A percentile compares a stretch with the other conserved stretches of the same genome.
Conservation (phyloP, 2,113 vertebrate species). For the Odocoileus hemionus region DNA sequence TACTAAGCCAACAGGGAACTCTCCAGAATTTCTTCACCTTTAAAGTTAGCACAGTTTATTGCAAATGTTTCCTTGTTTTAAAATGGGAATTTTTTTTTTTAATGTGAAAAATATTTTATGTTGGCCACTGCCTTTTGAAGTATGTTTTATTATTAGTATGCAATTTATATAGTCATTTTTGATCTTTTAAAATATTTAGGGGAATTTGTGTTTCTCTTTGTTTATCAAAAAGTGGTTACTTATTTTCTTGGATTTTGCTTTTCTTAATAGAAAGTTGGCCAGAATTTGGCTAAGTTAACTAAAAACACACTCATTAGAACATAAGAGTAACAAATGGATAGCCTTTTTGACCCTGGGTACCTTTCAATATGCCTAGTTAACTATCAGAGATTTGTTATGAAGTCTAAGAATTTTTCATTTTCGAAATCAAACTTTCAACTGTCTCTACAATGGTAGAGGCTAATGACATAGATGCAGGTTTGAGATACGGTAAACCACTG, state of each 20-base stretch:
- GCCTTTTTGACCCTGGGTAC: slow-evolving; percentile 42
- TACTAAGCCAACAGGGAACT: background rate
- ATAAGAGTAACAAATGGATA: slow-evolving; percentile 31
- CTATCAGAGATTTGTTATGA: slow-evolving; percentile 7
- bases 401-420: slow-evolving; percentile 39
- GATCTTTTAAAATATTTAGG: slow-evolving; percentile 36
- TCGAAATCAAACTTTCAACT: slow-evolving; percentile 47
- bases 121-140: slow-evolving; percentile 32
- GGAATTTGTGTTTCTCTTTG: background rate
- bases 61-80: slow-evolving; percentile 20
- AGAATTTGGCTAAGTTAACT: slow-evolving; percentile 61
- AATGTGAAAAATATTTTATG: background rate
- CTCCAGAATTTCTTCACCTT: background rate
- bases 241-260: slow-evolving; percentile 51
- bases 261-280: slow-evolving; percentile 56
- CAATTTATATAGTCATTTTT: slow-evolving; percentile 19
- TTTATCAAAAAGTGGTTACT: slow-evolving; percentile 2
- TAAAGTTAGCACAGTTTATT: background rate
- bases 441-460: slow-evolving; percentile 14
- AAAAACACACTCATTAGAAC: slow-evolving; percentile 57
- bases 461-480: background rate
- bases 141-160: slow-evolving; percentile 6
- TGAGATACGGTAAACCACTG: background rate
- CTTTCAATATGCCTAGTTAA: slow-evolving; percentile 44
- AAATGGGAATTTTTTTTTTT: background rate